Base-by-base conservation (phyloP, 2,113 vertebrate genomes). In the Steatornis caripensis region DNA sequence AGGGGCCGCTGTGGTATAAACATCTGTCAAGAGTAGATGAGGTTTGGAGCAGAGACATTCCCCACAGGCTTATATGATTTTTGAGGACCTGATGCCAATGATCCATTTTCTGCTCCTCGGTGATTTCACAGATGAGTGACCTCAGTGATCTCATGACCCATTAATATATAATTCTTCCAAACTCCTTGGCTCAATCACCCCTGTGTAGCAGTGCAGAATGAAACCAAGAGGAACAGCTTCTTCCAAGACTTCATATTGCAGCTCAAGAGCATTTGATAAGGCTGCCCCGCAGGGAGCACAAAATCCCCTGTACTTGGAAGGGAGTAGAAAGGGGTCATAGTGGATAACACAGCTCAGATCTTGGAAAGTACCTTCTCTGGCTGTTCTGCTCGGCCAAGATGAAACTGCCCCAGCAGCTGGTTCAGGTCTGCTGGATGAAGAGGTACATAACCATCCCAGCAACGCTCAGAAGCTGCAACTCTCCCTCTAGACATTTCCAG, bases 111-210 rank as follows among this genome's bases (percentile, higher is more conserved):
- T 84, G 46, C n/a, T 96, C 53, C 72, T 87, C 4, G 5, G 37
- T 76, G 57, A 87, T 89, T 96, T 95, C 77, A 53, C 77, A 71
- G 69, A 87, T 55, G 48, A 96, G 49, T 13, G 10, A 95, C 23
- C 14, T 96, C 93, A 70, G 57, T 71, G 88, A 89, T 96, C 83
- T 93, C 76, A 93, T 88, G 88, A 87, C 54, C 83, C 60, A 78
- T 81, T 93, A 93, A 93, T 81, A 86, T 96, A 84, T 74, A 86
- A 78, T 86, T 92, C 65, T 61, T 89, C 61, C 61, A 46, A 84
- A 92, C 45, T 82, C 41, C 39, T 91, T 94, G 90, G 54, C 89
- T 83, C 70, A 84, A 54, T 94, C 1, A 1, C 30, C 26, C 21
- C 72, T 55, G 15, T 58, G 53, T 69, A 93, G 86, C 0, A 2